phyloP scores from a whole-genome alignment of 1,140 invertebrate species.

The Hydropsyche tenuis region DNA sequence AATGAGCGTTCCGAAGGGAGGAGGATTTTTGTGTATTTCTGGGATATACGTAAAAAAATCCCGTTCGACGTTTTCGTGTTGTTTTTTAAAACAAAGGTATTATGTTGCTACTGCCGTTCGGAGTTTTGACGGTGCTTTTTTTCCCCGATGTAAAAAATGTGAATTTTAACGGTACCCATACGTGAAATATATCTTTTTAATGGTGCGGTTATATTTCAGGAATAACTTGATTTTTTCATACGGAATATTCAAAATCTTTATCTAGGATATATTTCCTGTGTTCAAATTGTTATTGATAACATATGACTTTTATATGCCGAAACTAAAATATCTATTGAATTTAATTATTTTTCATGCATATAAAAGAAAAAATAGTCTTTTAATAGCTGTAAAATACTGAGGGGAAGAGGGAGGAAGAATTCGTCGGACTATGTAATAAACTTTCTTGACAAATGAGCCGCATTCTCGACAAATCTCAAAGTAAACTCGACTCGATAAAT shows the following conservation, averaged over 20 bases:
- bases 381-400: too few relatives aligned
- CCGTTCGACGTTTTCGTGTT: constrained; percentile 35
- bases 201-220: too few relatives aligned
- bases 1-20: too few relatives aligned
- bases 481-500: constrained; percentile 30
- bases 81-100: constrained; percentile 47
- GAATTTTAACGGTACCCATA: not conserved
- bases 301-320: too few relatives aligned
- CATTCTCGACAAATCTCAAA: constrained; percentile 34
- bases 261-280: too few relatives aligned
- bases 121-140: not conserved
- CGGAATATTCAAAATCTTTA: too few relatives aligned
- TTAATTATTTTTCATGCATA: too few relatives aligned
- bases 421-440: constrained; percentile 23
- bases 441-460: constrained; percentile 35
- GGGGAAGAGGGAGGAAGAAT: not conserved
- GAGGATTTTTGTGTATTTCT: constrained; percentile 31
- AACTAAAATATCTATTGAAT: too few relatives aligned
- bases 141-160: not conserved
- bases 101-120: constrained; percentile 34
- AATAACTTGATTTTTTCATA: not conserved
- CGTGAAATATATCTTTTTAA: too few relatives aligned
- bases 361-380: too few relatives aligned
- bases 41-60: constrained; percentile 11
- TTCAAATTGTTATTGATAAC: too few relatives aligned